Base-by-base conservation (phyloP, 2,888 invertebrate species). In the Parasteatoda lunata region DNA sequence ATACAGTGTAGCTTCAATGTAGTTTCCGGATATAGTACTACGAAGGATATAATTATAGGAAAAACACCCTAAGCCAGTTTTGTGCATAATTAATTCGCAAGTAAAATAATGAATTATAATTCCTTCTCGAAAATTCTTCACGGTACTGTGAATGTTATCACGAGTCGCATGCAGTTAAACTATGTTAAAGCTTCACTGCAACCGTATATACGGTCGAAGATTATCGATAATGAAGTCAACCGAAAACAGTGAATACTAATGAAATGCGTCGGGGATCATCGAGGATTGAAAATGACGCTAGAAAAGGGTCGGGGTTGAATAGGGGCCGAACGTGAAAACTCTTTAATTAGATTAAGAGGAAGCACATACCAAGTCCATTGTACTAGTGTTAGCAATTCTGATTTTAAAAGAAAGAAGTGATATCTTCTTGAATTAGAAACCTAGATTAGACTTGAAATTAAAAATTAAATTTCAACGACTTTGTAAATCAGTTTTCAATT, bases 321-420 rank as follows among this genome's bases (percentile, higher is more conserved):
- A 54, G 54, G 5, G 59, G 9, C 9, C 68, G 75, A 66, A 75
- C 48, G 68, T 69, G 52, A 80, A 80, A 71, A 59, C 15, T 15
- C 68, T 54, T 81, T 81, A 81, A 81, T 81, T 81, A 73, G 73
- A 75, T 81, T 81, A 81, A 81, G 73, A 75, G 73, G 69, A 68
- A 68, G 73, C 47, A 13, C 73, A 13, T 47, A 45, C 54, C 52
- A 71, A 49, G 71, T 70, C 78, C 45, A 71, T 71, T n/a, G 73
- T 4, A 78, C 30, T 15, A 64, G 70, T 64, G 54, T 13, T 47
- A 78, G 47, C 64, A 49, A 6, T 9, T 52, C 30, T 59, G 47
- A 69, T n/a, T 59, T 59, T 59, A 4, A n/a, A 9, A 59, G 59
- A 30, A 30, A 30, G 30, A 30, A 30, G 30, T 30, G 30, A 30